Conservation (phyloP, 2,113 vertebrate genomes). For the Myanophis thanlyinensis region DNA sequence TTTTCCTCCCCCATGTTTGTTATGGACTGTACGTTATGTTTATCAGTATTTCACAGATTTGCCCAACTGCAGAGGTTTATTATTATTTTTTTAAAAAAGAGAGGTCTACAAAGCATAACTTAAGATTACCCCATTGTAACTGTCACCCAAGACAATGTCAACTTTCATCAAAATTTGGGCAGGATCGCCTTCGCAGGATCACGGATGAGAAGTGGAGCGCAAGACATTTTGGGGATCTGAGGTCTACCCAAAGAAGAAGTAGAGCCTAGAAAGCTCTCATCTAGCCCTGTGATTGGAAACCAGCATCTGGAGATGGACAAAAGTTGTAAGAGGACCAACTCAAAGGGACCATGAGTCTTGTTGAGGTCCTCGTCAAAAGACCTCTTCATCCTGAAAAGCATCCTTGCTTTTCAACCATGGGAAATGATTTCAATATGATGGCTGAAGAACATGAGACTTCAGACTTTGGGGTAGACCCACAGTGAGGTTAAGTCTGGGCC, state of each 20-base stretch:
- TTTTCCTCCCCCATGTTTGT: not conserved
- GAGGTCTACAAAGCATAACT: not conserved
- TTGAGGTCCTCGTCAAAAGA: not conserved
- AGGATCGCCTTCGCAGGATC: not conserved
- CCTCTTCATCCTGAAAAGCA: not conserved
- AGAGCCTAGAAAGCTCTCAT: not conserved
- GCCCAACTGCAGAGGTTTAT: constrained; percentile 81
- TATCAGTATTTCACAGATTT: constrained; percentile 85
- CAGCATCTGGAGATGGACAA: not conserved
- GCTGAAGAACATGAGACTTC: not conserved
- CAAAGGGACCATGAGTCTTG: not conserved
- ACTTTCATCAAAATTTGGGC: not conserved
- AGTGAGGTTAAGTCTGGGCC: not conserved
- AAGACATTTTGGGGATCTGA: not conserved
- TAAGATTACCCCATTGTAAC: constrained; percentile 79
- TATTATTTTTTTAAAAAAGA: constrained; percentile 37
- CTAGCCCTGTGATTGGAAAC: not conserved
- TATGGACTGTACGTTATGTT: constrained; percentile 72
- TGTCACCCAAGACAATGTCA: constrained; percentile 64
- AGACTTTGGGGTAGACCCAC: not conserved
- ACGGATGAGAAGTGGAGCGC: not conserved
- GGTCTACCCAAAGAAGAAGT: not conserved
- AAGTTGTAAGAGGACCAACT: not conserved
- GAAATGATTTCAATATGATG: no score
- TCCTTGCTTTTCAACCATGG: not conserved